Base-by-base conservation (phyloP, 2,888 invertebrate species). In the Hirudinaria manillensis region DNA sequence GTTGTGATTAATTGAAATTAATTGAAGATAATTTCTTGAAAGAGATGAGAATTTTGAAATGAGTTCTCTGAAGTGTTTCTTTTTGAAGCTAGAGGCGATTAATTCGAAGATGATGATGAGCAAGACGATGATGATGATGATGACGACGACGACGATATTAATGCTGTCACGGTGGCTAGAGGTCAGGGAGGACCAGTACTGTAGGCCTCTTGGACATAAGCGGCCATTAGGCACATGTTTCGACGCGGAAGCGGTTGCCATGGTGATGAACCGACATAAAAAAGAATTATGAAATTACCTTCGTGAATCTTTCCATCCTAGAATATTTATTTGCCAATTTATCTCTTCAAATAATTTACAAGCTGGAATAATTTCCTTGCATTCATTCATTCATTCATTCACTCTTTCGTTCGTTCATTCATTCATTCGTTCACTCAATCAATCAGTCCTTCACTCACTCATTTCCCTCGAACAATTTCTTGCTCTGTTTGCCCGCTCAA, bases 121-220 rank as follows among this genome's bases (percentile, higher is more conserved):
- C 2, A 68, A 1, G 16, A 68, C 16, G 32, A 34, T 68, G 68
- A 13, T 68, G 68, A 68, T 68, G 68, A 68, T 68, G 68, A 29
- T 36, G 68, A 68, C 19, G 68, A 68, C 19, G 68, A 68, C 19
- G 68, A 68, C 29, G 68, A 68, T 68, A 13, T 32, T 68, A 32
- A 68, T 68, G 68, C 2, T 10, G 27, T 61, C n/a, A 61, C 13
- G 27, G 4, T 61, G 61, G 38, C 38, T 10, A 16, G 4, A 1
- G 45, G 10, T 45, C 10, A 45, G 45, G 16, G 16, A 45, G 13
- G 3, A 10, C 10, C 16, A 16, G 45, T 45, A 6, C 45, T 45
- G 45, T 10, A 7, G 16, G 45, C 45, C 45, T 45, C 45, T 45
- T 10, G 16, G 45, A 45, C 45, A 10, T 16, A 45, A 45, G 16